Percentiles rank a stretch among this genome's conserved stretches.
Evolutionary conservation across 64 coral and sea anemone species (phyloP).

Genomic region (Platygyra sinensis): DNA sequence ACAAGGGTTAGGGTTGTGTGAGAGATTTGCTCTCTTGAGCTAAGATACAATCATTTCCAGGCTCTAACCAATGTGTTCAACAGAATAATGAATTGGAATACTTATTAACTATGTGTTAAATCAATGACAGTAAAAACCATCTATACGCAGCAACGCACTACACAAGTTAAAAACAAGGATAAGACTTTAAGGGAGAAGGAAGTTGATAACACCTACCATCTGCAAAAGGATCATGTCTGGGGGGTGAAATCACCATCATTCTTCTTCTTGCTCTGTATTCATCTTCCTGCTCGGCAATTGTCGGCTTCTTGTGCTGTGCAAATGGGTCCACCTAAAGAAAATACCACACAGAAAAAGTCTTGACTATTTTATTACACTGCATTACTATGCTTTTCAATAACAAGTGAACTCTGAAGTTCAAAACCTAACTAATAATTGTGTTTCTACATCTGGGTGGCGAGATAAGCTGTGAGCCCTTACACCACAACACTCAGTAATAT

Average conservation of each 20-base stretch:
- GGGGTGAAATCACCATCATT: conserved; percentile 94
- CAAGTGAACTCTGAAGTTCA: no score
- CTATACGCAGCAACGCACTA: no score
- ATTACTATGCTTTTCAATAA: background rate
- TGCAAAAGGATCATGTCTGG: conserved; percentile 95
- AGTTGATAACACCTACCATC: conserved; percentile 77
- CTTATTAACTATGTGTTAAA: no score
- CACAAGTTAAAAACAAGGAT: no score
- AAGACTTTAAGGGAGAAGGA: no score
- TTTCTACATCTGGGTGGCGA: background rate
- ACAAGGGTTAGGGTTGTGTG: no score
- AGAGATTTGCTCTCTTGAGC: no score
- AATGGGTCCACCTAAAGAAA: conserved; percentile 79
- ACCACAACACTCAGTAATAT: background rate
- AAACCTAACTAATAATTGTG: no score
- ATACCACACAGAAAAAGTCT: background rate
- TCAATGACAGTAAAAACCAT: no score
- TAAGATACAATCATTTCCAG: no score
- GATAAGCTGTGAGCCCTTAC: background rate
- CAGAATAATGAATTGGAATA: no score
- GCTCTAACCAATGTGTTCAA: no score
- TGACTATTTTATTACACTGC: background rate
- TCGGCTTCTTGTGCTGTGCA: conserved; percentile 90
- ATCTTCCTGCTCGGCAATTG: conserved; percentile 94
- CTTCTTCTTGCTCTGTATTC: conserved; percentile 86